A percentile compares a stretch with the other conserved stretches of the same genome.
These are phyloP conservation scores for Heliothis subflexa DNA, from an alignment of 1,140 invertebrate species.

Conservation along the genomic window DNA sequence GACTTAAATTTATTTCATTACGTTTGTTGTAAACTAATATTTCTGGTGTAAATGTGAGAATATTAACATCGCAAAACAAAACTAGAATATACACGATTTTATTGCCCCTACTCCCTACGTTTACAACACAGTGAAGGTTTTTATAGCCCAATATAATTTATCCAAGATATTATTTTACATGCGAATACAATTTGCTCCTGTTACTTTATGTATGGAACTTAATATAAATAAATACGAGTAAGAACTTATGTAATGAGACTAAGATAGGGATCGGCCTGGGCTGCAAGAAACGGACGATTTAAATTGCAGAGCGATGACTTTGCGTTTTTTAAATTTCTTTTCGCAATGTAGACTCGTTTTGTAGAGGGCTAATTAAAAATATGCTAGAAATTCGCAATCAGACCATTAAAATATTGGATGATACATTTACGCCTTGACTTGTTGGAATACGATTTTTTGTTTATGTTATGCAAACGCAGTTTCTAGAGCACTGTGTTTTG, in stretches of 20 bases:
- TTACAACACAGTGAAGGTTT: slow-evolving; percentile 34
- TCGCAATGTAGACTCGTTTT: slow-evolving; percentile 71
- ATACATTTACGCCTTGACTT: no score
- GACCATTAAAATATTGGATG: no score
- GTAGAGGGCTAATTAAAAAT: slow-evolving; percentile 74
- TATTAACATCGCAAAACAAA: no score
- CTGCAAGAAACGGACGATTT: slow-evolving; percentile 71
- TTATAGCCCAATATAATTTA: slow-evolving; percentile 34
- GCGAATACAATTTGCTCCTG: slow-evolving; percentile 30
- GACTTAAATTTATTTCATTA: no score
- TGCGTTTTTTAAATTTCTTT: slow-evolving; percentile 72
- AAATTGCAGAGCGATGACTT: slow-evolving; percentile 78
- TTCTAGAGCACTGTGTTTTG: no score
- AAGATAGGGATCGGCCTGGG: slow-evolving; percentile 66
- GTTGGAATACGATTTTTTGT: no score
- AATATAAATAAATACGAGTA: slow-evolving; percentile 47
- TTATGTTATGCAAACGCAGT: no score
- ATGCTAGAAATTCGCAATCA: background rate
- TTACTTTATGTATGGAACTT: slow-evolving; percentile 41
- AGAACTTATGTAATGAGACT: slow-evolving; percentile 70
- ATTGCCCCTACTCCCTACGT: slow-evolving; percentile 16
- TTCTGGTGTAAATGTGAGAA: no score
- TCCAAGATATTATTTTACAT: slow-evolving; percentile 37
- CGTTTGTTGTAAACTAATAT: no score
- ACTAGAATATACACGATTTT: slow-evolving; percentile 9